Evolutionary conservation across 2,888 invertebrate species (phyloP).

Genomic region (Lasioglossum oenotherae): DNA sequence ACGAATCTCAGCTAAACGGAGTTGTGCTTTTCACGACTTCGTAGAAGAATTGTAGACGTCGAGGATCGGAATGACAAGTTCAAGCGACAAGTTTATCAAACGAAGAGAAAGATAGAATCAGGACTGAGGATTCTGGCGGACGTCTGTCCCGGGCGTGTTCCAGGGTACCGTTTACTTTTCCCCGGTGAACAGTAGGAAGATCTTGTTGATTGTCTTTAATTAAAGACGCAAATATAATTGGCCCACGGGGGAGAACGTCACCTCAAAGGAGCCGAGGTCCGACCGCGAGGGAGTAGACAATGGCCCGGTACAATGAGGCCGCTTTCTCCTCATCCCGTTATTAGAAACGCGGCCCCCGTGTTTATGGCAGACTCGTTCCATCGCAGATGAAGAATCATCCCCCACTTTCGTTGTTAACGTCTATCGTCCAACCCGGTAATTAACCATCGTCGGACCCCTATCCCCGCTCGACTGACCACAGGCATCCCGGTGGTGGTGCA

Average conservation of each 20-base stretch:
- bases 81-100: conserved; percentile 16
- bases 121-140: neutral
- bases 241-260: conserved; percentile 39
- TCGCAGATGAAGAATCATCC: conserved; percentile 80
- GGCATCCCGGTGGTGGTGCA: conserved; percentile 34
- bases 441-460: conserved; percentile 60
- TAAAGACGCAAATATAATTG: conserved; percentile 67
- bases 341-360: conserved; percentile 69
- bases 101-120: conserved; percentile 13
- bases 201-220: conserved; percentile 66
- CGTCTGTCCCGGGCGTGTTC: neutral
- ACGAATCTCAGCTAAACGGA: neutral
- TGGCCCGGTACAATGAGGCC: conserved; percentile 76
- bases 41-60: neutral
- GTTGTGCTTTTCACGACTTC: neutral
- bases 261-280: conserved; percentile 55
- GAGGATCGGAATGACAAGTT: neutral
- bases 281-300: conserved; percentile 77
- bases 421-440: conserved; percentile 61
- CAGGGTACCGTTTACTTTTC: conserved; percentile 14
- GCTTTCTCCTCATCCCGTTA: conserved; percentile 65
- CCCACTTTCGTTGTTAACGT: conserved; percentile 62
- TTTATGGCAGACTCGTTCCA: conserved; percentile 79
- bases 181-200: conserved; percentile 24
- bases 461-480: conserved; percentile 46